These are phyloP conservation scores for Ichneumoninae sp. DNA, from an alignment of 2,888 invertebrate species.

Conservation along the genomic window DNA sequence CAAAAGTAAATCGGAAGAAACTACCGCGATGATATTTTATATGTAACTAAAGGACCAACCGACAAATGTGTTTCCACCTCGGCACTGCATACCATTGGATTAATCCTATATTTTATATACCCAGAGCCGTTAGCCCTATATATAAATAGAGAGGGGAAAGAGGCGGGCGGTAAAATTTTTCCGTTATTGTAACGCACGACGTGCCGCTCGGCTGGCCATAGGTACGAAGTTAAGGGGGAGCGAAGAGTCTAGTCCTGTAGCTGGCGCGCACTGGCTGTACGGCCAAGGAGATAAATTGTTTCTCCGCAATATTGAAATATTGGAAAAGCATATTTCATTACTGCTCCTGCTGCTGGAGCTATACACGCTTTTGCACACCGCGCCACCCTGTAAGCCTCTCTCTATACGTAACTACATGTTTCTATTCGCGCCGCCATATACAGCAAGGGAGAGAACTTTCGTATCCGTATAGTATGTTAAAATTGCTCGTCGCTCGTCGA, in stretches of 20 bases:
- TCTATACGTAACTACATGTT: constrained; percentile 25
- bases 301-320: constrained; percentile 79
- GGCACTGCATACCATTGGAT: constrained; percentile 31
- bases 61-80: constrained; percentile 21
- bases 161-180: constrained; percentile 68
- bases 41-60: constrained; percentile 1
- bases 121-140: constrained; percentile 1
- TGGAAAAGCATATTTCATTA: constrained; percentile 80
- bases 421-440: constrained; percentile 20
- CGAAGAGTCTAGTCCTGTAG: constrained; percentile 24
- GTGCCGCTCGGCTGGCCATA: constrained; percentile 36
- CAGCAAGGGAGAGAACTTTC: background rate
- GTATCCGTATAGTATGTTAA: constrained; percentile 4
- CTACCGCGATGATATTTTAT: background rate
- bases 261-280: constrained; percentile 45
- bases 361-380: constrained; percentile 15
- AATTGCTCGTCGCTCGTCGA: constrained; percentile 25
- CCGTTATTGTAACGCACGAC: constrained; percentile 74
- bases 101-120: constrained; percentile 53
- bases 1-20: background rate
- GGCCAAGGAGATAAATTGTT: constrained; percentile 77
- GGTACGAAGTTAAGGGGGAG: constrained; percentile 36
- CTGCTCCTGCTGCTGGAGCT: constrained; percentile 55
- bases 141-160: constrained; percentile 45
- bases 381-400: background rate